phyloP scores from a whole-genome alignment of 2,888 invertebrate species.

The Allolobophora icterica region DNA sequence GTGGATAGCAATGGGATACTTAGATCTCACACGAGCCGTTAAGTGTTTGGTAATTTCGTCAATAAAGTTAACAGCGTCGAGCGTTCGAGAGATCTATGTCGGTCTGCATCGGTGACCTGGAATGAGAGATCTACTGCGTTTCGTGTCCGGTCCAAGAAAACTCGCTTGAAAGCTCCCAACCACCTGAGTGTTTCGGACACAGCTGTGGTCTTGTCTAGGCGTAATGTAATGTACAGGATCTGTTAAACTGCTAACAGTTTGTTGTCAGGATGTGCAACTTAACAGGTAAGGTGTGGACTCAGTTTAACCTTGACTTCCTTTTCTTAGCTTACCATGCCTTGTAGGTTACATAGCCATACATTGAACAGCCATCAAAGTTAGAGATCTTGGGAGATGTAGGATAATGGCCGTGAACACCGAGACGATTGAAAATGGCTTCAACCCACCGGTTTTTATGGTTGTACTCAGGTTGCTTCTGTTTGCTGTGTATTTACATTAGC shows the following conservation, averaged over 20 bases:
- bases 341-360: too few species aligned
- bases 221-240: background rate
- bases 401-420: too few species aligned
- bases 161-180: background rate
- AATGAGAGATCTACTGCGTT: background rate
- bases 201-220: background rate
- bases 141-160: background rate
- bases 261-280: too few species aligned
- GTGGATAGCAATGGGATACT: background rate
- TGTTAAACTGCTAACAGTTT: background rate
- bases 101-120: background rate
- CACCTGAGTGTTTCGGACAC: background rate
- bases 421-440: too few species aligned
- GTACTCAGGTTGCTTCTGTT: too few species aligned
- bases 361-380: too few species aligned
- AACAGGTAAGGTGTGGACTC: too few species aligned
- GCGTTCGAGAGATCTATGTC: background rate
- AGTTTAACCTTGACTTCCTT: too few species aligned
- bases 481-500: too few species aligned
- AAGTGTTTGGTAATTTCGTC: slow-evolving; percentile 4
- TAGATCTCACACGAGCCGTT: background rate
- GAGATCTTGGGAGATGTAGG: too few species aligned
- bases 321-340: too few species aligned
- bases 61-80: background rate
- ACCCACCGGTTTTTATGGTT: too few species aligned